Evolutionary conservation across 2,888 invertebrate genomes (phyloP), one percentile per base, ranked within the genome.

Genomic region (Silvanus unidentatus): DNA sequence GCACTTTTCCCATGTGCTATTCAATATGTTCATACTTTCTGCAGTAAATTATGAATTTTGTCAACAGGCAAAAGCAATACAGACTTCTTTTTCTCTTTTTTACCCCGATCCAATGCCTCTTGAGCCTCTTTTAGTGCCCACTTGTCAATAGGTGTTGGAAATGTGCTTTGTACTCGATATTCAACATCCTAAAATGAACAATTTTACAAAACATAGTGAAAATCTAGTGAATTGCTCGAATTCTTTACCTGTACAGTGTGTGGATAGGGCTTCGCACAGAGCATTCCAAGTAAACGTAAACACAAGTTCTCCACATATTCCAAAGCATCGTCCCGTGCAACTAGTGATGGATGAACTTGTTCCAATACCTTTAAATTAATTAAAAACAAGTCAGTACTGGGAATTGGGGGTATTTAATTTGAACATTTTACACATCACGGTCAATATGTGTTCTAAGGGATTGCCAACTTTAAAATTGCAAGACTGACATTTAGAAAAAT

Each of bases 131-230:
- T 81, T 48, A 94, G 78, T 40, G 95, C 93, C 94, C 95, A 96
- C 68, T 83, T 83, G 73, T 95, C 93, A 57, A 97, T 88, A 2
- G 96, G 95, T 11, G 88, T 87, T n/a, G 96, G 96, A 76, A 96
- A 95, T 42, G 90, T 89, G 58, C 86, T 86, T 54, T 86, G 82
- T 28, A 97, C 93, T 52, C 93, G 79, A 61, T 94, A 93, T 68
- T 96, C 95, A 58, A 97, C 91, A 74, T 97, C 97, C 80, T 88
- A 74, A 10, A 70, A 69, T 16, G 42, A 22, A 43, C 43, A 49
- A 45, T 15, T 16, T 35, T 39, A 29, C 1, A 44, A 13, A 43
- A n/a, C n/a, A n/a, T n/a, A n/a, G n/a, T n/a, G n/a, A n/a, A n/a
- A n/a, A n/a, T n/a, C n/a, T n/a, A n/a, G 40, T 16, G 11, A 35